phyloP scores from a whole-genome alignment of 2,888 invertebrate genomes.

The Sinelater perroti region DNA sequence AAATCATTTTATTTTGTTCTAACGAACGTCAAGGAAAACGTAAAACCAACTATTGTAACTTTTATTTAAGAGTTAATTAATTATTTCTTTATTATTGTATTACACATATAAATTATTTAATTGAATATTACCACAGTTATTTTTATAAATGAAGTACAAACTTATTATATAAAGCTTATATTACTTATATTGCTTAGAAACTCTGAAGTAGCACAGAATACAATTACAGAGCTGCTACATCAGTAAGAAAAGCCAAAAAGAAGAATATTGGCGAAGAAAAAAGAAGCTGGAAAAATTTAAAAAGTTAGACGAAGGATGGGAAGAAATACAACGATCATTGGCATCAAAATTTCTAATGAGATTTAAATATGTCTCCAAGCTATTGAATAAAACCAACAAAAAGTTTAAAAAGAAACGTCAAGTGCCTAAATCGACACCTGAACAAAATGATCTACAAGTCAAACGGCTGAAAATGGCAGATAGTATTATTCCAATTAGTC shows the following conservation, averaged over 20 bases:
- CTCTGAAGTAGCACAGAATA: not conserved
- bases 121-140: too few relatives aligned
- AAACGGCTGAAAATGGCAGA: not conserved
- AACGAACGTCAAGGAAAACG: too few relatives aligned
- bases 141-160: too few relatives aligned
- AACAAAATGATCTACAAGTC: not conserved
- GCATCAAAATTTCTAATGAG: not conserved
- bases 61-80: too few relatives aligned
- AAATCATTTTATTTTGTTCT: too few relatives aligned
- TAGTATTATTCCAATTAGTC: not conserved
- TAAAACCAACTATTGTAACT: too few relatives aligned
- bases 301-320: not conserved
- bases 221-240: not conserved
- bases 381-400: not conserved
- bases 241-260: not conserved
- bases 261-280: not conserved
- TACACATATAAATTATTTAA: too few relatives aligned
- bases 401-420: not conserved
- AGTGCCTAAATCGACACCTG: not conserved
- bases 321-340: not conserved
- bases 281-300: not conserved
- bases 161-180: too few relatives aligned
- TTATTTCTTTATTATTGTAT: too few relatives aligned
- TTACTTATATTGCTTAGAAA: too few relatives aligned
- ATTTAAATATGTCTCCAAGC: not conserved